A percentile compares a stretch with the other conserved stretches of the same genome.
These are phyloP conservation scores for Agonum fuliginosum DNA, from an alignment of 2,888 invertebrate genomes.

Conservation along the genomic window DNA sequence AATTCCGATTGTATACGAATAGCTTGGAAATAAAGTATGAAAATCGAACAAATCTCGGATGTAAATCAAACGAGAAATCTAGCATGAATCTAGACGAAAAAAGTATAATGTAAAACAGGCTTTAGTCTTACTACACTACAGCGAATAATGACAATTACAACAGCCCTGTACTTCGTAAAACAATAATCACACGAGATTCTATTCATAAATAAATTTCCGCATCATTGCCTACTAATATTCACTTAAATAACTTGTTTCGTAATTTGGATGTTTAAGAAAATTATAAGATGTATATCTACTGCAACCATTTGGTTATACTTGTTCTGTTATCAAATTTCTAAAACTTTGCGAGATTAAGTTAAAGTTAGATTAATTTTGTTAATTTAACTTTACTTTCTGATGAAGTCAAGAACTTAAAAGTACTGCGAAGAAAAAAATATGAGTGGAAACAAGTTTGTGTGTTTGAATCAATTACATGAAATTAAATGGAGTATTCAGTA, in stretches of 20 bases:
- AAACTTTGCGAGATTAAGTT: slow-evolving; percentile 43
- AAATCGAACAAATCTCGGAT: no score
- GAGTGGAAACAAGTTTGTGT: slow-evolving; percentile 10
- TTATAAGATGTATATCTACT: slow-evolving; percentile 26
- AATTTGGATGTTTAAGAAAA: slow-evolving; percentile 14
- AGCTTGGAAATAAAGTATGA: no score
- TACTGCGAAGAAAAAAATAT: slow-evolving; percentile 35
- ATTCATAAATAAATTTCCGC: background rate
- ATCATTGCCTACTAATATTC: background rate
- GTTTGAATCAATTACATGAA: slow-evolving; percentile 38
- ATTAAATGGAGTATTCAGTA: background rate
- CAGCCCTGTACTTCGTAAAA: background rate
- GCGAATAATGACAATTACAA: slow-evolving; percentile 23
- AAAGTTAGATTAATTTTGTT: slow-evolving; percentile 49
- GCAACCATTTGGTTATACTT: slow-evolving; percentile 34
- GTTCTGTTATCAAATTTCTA: slow-evolving; percentile 46
- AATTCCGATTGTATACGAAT: no score
- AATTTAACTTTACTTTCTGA: slow-evolving; percentile 46
- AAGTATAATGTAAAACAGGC: no score
- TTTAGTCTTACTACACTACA: background rate
- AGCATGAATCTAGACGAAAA: no score
- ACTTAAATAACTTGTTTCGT: background rate
- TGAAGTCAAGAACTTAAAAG: slow-evolving; percentile 44
- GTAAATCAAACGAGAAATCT: no score
- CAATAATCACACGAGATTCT: background rate